Evolutionary conservation across 1,140 invertebrate species (phyloP), one percentile per base, ranked within the genome.

Genomic region (Agrilus planipennis): DNA sequence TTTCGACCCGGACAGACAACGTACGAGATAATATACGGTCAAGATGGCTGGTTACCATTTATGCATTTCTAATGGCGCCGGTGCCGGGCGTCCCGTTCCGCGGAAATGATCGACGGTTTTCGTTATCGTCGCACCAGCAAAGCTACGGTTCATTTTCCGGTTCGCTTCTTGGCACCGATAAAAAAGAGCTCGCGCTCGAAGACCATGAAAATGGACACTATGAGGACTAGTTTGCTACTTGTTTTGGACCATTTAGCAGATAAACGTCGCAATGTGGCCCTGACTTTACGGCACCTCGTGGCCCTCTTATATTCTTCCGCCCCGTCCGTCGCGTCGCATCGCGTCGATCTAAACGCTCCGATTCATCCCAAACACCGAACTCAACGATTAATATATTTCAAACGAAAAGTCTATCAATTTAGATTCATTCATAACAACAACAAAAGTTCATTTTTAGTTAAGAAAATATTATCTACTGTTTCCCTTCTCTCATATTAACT

Each of bases 131-230:
- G 54, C 57, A 55, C 51, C 54, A 52, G 52, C 54, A 59, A 49
- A 47, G n/a, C n/a, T n/a, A n/a, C n/a, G n/a, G 52, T 58, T 61
- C 57, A 61, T 61, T 61, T 61, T 61, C 58, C 58, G 55, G 51
- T 61, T 42, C 57, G 57, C 59, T 58, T 61, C 40, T 36, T n/a
- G n/a, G 35, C 23, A 32, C 52, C 54, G 56, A 58, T 56, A 56
- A 58, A 58, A 60, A 61, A 60, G 46, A 46, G 45, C 49, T 49
- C 37, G n/a, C n/a, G 50, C 43, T 34, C 46, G 47, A 42, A 43
- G 46, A 53, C 39, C 46, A 51, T 53, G 49, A 53, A 55, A 55
- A 51, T 39, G 46, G 46, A 43, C 46, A 39, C 44, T 34, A 40
- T 41, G 44, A 42, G 42, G 51, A 52, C 47, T 51, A 57, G 49